Evolutionary conservation across 2,888 invertebrate genomes (phyloP).

Genomic region (Megastigmus dorsalis): DNA sequence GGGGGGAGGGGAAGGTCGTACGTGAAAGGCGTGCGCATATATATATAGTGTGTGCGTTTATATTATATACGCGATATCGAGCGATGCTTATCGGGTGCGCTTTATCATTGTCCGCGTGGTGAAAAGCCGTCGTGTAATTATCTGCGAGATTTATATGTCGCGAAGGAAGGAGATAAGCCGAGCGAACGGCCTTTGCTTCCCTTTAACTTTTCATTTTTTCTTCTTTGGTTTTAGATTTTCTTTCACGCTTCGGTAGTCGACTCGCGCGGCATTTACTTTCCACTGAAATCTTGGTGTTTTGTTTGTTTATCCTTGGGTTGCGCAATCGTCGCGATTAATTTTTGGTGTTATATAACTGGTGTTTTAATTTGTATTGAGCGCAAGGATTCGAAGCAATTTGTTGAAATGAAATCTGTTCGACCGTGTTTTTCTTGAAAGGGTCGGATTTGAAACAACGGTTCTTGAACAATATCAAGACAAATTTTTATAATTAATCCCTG

Average conservation of each 20-base stretch:
- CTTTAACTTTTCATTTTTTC: background rate
- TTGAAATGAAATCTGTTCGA: too few relatives aligned
- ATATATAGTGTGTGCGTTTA: too few relatives aligned
- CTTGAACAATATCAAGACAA: too few relatives aligned
- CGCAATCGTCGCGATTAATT: background rate
- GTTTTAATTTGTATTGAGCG: too few relatives aligned
- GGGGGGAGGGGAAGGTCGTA: too few relatives aligned
- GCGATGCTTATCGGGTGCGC: conserved; percentile 16
- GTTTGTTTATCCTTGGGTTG: background rate
- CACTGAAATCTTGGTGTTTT: background rate
- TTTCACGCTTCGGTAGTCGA: conserved; percentile 20
- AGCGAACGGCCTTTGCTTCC: background rate
- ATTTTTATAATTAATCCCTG: too few relatives aligned
- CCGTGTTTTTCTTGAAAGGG: too few relatives aligned
- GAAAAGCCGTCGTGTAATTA: conserved; percentile 30
- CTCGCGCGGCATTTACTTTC: conserved; percentile 11
- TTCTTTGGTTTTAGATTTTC: too few relatives aligned
- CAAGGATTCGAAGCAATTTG: too few relatives aligned
- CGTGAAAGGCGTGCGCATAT: background rate
- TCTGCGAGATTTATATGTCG: conserved; percentile 39
- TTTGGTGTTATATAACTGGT: background rate
- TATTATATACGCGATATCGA: too few relatives aligned
- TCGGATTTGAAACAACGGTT: too few relatives aligned
- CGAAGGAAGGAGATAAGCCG: background rate
- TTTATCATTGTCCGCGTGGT: conserved; percentile 29